Evolutionary conservation across 1,140 invertebrate species (phyloP), one percentile per base, ranked within the genome.

Genomic region (Coptotermes formosanus): DNA sequence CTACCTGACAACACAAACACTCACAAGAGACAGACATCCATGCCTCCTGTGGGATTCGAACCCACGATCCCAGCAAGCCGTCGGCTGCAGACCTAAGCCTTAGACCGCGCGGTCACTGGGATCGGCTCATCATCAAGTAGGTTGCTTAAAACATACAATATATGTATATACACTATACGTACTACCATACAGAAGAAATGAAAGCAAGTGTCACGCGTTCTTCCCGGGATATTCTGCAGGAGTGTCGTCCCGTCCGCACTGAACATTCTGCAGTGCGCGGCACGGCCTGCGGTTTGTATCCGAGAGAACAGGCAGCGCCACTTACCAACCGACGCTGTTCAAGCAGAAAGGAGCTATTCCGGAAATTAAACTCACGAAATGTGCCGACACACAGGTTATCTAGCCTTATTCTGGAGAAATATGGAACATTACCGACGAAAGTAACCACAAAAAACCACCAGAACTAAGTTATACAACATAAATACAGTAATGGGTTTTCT

Each of bases 371-470:
- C 64, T 75, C 64, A 75, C 64, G 14, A 21, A 1, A 55, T 55
- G 4, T 16, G 52, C 52, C 19, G 19, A 75, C 25, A 75, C 25
- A 75, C 64, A 30, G n/a, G 25, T 30, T 75, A 75, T n/a, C 25
- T 64, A n/a, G 16, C n/a, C n/a, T 75, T 25, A 75, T 75, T 75
- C n/a, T 75, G 64, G 64, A 75, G 64, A 75, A 30, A 75, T 75
- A 30, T 75, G 64, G 9, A 64, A n/a, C 59, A 75, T 25, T 25
- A 14, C 8, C 25, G 25, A 30, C n/a, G 64, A 30, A 75, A 75
- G 0, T 75, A 12, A 75, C n/a, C 25, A 0, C 25, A 30, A 75
- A n/a, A 64, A 30, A 75, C 8, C 25, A 75, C 6, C 25, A 75
- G 9, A 75, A 75, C 64, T 6, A 75, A 75, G n/a, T 25, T 14